Conservation (phyloP, 2,797 vertebrate genomes). For the Onychomys leucogaster region DNA sequence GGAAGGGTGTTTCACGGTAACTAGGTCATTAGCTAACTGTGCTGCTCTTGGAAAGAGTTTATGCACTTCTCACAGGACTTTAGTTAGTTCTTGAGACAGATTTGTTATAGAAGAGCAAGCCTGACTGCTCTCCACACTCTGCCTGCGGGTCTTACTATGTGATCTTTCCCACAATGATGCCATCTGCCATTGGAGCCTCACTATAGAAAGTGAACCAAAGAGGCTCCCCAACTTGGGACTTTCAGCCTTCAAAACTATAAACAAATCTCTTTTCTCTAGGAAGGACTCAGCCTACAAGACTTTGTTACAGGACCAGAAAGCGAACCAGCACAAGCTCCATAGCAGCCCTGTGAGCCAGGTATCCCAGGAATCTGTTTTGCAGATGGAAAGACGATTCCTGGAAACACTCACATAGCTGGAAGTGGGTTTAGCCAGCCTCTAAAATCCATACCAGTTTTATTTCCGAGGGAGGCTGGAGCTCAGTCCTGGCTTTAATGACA, state of each 20-base stretch:
- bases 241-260: neutral
- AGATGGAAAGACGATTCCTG: neutral
- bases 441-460: neutral
- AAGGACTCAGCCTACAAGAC: neutral
- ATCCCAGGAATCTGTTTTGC: neutral
- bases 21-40: neutral
- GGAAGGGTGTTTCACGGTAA: neutral
- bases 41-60: neutral
- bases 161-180: rapidly evolving
- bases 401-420: neutral
- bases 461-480: neutral
- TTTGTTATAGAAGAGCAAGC: neutral
- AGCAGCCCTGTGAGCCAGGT: neutral
- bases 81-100: neutral
- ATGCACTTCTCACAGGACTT: neutral
- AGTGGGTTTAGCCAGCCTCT: neutral
- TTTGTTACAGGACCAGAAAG: neutral
- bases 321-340: neutral
- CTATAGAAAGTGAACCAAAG: neutral
- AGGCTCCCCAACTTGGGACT: neutral
- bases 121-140: neutral
- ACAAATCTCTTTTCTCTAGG: neutral
- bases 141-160: neutral
- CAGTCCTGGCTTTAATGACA: constrained; percentile 10
- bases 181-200: neutral